Base-by-base conservation (phyloP, 2,888 invertebrate genomes). In the Therioaphis trifolii region DNA sequence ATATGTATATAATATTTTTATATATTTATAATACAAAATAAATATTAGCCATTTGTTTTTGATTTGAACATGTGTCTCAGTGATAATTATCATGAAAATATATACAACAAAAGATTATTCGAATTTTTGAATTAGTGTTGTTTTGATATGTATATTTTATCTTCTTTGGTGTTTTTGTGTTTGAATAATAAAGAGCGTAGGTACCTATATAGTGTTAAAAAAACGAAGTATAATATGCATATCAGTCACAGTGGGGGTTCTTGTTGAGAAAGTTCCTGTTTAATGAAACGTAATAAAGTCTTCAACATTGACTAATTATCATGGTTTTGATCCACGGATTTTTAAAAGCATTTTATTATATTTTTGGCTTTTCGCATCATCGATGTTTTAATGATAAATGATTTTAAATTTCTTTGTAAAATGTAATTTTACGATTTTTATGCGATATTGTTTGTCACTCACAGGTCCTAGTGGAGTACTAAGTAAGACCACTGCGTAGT, bases 131-230 rank as follows among this genome's bases (percentile, higher is more conserved):
- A 61, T 11, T 72, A 40, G 43, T 72, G 43, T 61, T 29, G 18
- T 72, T 63, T 80, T 71, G 61, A 72, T 80, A 14, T n/a, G n/a
- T n/a, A n/a, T 80, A 80, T 72, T 80, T 80, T 24, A 72, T 72
- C 49, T 80, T 80, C 21, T 80, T 72, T 61, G 80, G 27, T 58
- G 72, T 58, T 69, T 71, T 79, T 71, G 40, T 69, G 46, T 72
- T 61, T 63, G 49, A 63, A 63, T 72, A 72, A 80, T 7, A 72
- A 72, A 72, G 69, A 61, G 15, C 11, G 40, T 21, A n/a, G n/a
- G n/a, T n/a, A n/a, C n/a, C n/a, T n/a, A n/a, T n/a, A 21, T 61
- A 80, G 24, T 61, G 15, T 61, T n/a, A n/a, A 72, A 61, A 61
- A 43, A 72, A 29, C 18, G 15, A 43, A 9, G 61, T 61, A 71